These are phyloP conservation scores for Protosalanx chinensis DNA, from an alignment of 2,797 vertebrate genomes.

Conservation along the genomic window DNA sequence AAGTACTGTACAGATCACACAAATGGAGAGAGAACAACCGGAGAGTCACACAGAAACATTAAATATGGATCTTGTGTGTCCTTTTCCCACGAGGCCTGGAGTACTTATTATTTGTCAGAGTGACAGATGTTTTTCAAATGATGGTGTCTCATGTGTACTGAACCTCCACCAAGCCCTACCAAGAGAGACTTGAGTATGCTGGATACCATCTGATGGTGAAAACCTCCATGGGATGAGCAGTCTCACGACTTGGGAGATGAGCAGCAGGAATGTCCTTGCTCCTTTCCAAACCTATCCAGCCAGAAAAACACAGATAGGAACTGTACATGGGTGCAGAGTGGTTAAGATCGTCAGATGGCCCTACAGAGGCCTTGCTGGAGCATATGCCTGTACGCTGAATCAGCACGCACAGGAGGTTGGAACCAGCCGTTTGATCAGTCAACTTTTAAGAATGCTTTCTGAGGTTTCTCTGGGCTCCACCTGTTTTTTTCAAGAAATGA, in stretches of 20 bases:
- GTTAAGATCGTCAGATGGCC: background rate
- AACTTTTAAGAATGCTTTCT: background rate
- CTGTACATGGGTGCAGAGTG: background rate
- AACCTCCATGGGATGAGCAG: slow-evolving; percentile 47
- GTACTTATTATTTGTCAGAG: slow-evolving; percentile 78
- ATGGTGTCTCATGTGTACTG: slow-evolving; percentile 70
- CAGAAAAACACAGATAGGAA: background rate
- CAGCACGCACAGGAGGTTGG: too few species aligned
- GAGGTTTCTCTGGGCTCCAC: background rate
- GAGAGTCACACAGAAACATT: slow-evolving; percentile 50
- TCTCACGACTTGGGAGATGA: background rate
- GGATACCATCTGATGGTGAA: slow-evolving; percentile 55
- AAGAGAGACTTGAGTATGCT: slow-evolving; percentile 61
- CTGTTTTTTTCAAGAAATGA: too few species aligned
- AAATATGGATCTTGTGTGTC: slow-evolving; percentile 70
- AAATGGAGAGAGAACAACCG: slow-evolving; percentile 55
- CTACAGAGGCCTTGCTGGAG: background rate
- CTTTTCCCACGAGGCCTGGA: slow-evolving; percentile 65
- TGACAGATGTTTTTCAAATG: slow-evolving; percentile 84
- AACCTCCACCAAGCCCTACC: slow-evolving; percentile 65
- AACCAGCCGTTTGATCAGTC: background rate
- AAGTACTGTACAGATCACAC: slow-evolving; percentile 59
- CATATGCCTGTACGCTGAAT: background rate
- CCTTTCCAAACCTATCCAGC: too few species aligned
- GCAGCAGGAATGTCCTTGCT: background rate